phyloP scores from a whole-genome alignment of 1,140 invertebrate genomes.

The Trachymyrmex septentrionalis region DNA sequence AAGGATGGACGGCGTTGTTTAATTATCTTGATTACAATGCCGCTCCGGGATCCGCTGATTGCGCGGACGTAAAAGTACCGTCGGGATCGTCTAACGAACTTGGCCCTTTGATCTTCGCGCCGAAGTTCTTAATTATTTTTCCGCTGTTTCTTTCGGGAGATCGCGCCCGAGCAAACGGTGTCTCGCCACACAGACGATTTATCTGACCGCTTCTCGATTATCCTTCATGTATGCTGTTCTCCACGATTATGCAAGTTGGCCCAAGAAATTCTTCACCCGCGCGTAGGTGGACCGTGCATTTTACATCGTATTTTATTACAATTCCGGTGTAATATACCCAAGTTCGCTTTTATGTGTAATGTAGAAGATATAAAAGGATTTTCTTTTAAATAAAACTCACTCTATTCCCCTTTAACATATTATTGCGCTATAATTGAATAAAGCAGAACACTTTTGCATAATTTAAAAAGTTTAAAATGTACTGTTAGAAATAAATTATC shows the following conservation, averaged over 20 bases:
- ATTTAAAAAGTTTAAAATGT: constrained; percentile 17
- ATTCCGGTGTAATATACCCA: constrained; percentile 6
- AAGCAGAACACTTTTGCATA: background rate
- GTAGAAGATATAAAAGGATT: constrained; percentile 4
- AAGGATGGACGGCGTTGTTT: constrained; percentile 48
- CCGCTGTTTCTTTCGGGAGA: constrained; percentile 18
- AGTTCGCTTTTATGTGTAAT: constrained; percentile 13
- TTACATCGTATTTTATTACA: constrained; percentile 8
- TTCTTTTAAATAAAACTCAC: constrained; percentile 14
- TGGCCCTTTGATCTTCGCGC: constrained; percentile 46
- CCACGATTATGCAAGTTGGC: constrained; percentile 15
- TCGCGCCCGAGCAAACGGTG: constrained; percentile 13
- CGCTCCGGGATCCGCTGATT: constrained; percentile 41
- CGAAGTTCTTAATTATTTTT: constrained; percentile 55
- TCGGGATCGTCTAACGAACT: constrained; percentile 39
- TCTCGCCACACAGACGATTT: constrained; percentile 42
- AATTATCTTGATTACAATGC: constrained; percentile 67
- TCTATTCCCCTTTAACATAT: background rate
- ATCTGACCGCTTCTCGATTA: background rate
- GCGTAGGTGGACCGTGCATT: constrained; percentile 35
- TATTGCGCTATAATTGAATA: background rate
- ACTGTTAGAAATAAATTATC: background rate
- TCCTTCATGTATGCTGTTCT: background rate
- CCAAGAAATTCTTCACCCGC: constrained; percentile 1
- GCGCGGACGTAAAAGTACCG: constrained; percentile 55